Base-by-base conservation (phyloP, 2,888 invertebrate species). In the Dryomyza anilis region DNA sequence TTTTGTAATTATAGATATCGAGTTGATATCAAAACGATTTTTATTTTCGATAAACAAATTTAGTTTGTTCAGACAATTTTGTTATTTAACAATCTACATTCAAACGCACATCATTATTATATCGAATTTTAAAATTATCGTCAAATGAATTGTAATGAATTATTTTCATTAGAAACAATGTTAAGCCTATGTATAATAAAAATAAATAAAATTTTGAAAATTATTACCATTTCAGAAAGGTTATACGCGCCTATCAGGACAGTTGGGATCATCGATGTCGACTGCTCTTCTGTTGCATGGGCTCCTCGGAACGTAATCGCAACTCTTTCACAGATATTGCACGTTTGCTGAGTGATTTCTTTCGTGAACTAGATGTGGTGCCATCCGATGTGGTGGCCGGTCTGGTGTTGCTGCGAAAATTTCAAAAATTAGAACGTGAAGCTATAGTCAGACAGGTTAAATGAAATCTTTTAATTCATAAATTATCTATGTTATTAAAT, bases 351-450 rank as follows among this genome's bases (percentile, higher is more conserved):
- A 93, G 93, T 67, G 94, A 94, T 78, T 95, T 94, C 83, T 94
- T 94, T 83, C 87, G 93, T 30, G 94, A 94, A 81, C 83, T 95
- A 70, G 94, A 95, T 83, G 93, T 95, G 30, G 94, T 93, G 21
- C 94, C 94, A 2, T 92, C 93, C 46, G 94, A 95, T 82, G 92
- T 95, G 6, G 88, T 94, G 2, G 94, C 93, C 23, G 94, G 94
- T 2, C 83, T 95, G 67, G 91, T 94, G 10, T 84, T 95, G 56
- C 85, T 94, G 62, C 85, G 94, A 64, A 90, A 91, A 77, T 90
- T 91, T 74, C 94, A 95, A 81, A 91, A 91, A 75, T 86, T 91
- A 69, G 91, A 92, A 78, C 86, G 91, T 64, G 89, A 90, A 81
- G 87, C 90, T 25, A 89, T 92, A 70, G 89, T 92, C 2, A 87